These are phyloP conservation scores for Rhynchonycteris naso DNA, from an alignment of 2,797 vertebrate genomes.

Conservation along the genomic window DNA sequence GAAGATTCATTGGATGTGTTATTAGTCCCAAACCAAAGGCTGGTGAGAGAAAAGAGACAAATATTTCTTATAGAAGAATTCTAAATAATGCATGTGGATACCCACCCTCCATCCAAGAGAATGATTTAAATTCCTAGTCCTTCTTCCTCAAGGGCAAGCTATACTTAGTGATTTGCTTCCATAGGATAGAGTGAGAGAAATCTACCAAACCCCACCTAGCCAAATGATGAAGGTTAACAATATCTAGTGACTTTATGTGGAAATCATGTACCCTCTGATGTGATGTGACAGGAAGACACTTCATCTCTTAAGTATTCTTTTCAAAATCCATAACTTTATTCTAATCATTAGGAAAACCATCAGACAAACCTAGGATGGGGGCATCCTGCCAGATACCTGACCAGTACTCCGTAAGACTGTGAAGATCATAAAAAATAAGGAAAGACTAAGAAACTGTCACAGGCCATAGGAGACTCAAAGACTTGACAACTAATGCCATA, in stretches of 20 bases:
- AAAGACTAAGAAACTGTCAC: conserved; percentile 11
- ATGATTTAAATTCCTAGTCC: not conserved
- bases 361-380: not conserved
- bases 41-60: not conserved
- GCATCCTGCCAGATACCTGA: not conserved
- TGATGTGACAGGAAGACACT: not conserved
- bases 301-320: not conserved
- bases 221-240: not conserved
- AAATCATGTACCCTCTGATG: not conserved
- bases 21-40: not conserved
- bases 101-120: not conserved
- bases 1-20: conserved; percentile 9
- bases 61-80: not conserved
- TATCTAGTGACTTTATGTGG: not conserved
- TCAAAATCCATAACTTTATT: not conserved
- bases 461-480: not conserved
- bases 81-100: not conserved
- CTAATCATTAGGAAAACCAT: not conserved
- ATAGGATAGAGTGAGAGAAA: not conserved
- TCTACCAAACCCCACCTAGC: not conserved
- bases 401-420: not conserved
- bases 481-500: not conserved
- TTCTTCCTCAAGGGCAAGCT: not conserved
- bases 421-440: not conserved
- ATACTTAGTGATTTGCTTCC: not conserved